Evolutionary conservation across 2,113 vertebrate species (phyloP), one percentile per base, ranked within the genome.

Genomic region (Hymenochirus boettgeri): DNA sequence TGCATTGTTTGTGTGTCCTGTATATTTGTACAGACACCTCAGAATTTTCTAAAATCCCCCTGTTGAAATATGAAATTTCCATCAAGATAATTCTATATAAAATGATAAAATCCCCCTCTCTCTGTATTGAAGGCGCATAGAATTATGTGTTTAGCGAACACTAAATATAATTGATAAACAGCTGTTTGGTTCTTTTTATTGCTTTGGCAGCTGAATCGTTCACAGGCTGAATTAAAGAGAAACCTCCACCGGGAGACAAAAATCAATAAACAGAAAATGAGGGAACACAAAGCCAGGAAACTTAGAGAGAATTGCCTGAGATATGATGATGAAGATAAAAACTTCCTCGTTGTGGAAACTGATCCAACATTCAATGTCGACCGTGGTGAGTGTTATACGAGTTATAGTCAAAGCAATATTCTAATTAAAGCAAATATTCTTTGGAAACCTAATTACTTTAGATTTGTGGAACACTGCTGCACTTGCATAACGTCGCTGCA

Each of bases 171-270:
- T 51, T 24, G 26, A 59, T 71, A 52, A 35, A 22, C 18, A 29
- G 18, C 19, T 35, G 4, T 19, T 35, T 35, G 5, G 9, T 42
- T 17, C 3, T 23, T 22, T 48, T 3, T 23, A 48, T 48, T 48
- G 46, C 46, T 48, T 21, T 18, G 3, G 46, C 12, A 19, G 1
- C 39, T 18, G 15, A 42, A 42, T 42, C 39, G 18, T 52, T 52
- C 50, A 23, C 50, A 23, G 21, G 50, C 50, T 21, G 25, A 26
- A 26, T 15, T 26, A 72, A 83, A 76, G 74, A 29, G 71, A 35
- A 78, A 66, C 71, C 78, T 84, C 79, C 82, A 69, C 10, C 63
- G 59, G 70, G 82, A 86, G 35, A 61, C 50, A 2, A 81, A 70
- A 71, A 72, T 74, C 65, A 75, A 51, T 56, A 64, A 80, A 48